A percentile compares a stretch with the other conserved stretches of the same genome.
Evolutionary conservation across 2,113 vertebrate genomes (phyloP).

Genomic region (Atrichornis clamosus): DNA sequence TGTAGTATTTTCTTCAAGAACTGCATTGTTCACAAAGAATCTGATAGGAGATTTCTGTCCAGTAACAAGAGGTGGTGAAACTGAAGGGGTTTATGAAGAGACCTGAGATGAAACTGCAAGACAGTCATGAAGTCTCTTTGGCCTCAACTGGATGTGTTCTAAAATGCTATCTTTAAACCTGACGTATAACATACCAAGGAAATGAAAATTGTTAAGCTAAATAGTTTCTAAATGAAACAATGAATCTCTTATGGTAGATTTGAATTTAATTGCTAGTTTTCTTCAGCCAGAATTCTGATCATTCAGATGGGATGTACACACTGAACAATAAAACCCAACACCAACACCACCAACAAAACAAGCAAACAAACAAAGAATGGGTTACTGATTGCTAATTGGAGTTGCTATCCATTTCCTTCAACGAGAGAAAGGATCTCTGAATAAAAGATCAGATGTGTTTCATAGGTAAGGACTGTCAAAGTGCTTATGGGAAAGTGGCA

Average conservation of each 20-base stretch:
- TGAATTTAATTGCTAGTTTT: not conserved
- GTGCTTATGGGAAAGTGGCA: not conserved
- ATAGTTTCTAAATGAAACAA: not conserved
- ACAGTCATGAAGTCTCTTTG: not conserved
- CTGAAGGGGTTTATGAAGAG: not conserved
- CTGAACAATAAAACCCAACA: not conserved
- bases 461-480: not conserved
- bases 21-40: not conserved
- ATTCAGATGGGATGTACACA: not conserved
- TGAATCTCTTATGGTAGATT: not conserved
- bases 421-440: not conserved
- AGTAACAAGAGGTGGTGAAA: not conserved
- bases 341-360: not conserved
- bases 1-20: not conserved
- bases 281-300: not conserved
- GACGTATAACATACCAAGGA: not conserved
- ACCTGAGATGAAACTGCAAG: not conserved
- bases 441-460: not conserved
- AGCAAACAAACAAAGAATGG: not conserved
- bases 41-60: not conserved
- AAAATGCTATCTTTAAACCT: not conserved
- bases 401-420: not conserved
- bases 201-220: not conserved
- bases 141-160: not conserved
- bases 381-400: not conserved